Evolutionary conservation across 2,113 vertebrate species (phyloP).

Genomic region (Pan troglodytes): NHGRI_mPanTro3-v2.1_pri NC_072421.2:141860501-141861000

Average conservation of each 20-base stretch:
- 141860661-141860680: no score
- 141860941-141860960: neutral
- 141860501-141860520: no score
- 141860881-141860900: neutral
- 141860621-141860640: no score
- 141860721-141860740: neutral
- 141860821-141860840: neutral
- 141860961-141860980: slow-evolving; percentile 22
- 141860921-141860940: neutral
- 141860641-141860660: no score
- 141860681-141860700: no score
- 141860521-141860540: no score
- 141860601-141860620: no score
- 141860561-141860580: no score
- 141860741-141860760: neutral
- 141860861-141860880: neutral
- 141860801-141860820: neutral
- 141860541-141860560: no score
- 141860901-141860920: neutral
- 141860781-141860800: neutral
- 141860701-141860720: neutral
- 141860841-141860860: neutral
- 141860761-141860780: neutral
- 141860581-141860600: no score
- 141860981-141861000: neutral